Evolutionary conservation across 2,113 vertebrate species (phyloP), one percentile per base, ranked within the genome.

Genomic region (Paratilapia polleni): DNA sequence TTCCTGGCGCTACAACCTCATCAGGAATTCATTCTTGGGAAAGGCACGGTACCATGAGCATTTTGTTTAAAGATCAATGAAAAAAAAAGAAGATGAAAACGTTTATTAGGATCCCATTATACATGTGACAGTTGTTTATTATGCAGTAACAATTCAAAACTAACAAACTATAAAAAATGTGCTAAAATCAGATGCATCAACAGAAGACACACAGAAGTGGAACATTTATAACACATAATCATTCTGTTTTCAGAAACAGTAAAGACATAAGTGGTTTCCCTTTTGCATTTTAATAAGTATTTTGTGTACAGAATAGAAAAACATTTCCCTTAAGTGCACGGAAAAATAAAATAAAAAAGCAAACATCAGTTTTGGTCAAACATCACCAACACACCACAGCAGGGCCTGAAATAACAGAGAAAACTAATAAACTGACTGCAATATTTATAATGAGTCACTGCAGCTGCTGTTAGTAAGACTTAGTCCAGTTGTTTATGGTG

Each of bases 281-380:
- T 60, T 77, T 78, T 36, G 26, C 26, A 77, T 28, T 88, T 80
- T 87, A 88, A 78, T 80, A 77, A 15, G 19, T 41, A 64, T 83
- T 78, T 2, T 49, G 73, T 77, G 49, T 59, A 80, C 38, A 91
- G 15, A 15, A 63, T 19, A 68, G 12, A 81, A 22, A 3, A 28
- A 77, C 20, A 81, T 43, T 70, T 78, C 20, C 8, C 20, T 26
- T 20, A 38, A 79, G 28, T 77, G 34, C 66, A 78, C 1, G 10
- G 5, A 80, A 4, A 5, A 77, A 56, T 26, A 49, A 8, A 38
- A 80, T 36, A 60, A 52, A 68, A 77, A 20, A 57, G 8, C 0
- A 28, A 36, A 28, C 47, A 49, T 61, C 22, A 4, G 52, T 24
- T 73, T 82, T 59, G 28, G 54, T 28, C 62, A 54, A 75, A 74